Base-by-base conservation (phyloP, 2,888 invertebrate species). In the Mesochorus sp. region DNA sequence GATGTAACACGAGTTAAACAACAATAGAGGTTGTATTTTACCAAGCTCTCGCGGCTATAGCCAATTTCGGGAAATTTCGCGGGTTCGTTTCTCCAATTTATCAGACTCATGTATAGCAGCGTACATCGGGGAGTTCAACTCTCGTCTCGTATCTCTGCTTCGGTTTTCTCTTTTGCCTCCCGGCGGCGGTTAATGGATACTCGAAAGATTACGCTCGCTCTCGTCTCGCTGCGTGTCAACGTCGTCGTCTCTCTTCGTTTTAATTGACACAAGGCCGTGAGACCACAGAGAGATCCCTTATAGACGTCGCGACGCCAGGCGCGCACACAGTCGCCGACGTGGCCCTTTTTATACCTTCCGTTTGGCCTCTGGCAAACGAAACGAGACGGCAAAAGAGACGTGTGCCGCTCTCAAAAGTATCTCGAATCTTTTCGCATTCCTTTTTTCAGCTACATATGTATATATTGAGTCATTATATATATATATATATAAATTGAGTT, bases 161-260 rank as follows among this genome's bases (percentile, higher is more conserved):
- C 19, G 21, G 19, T 34, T 24, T 44, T 42, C 42, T 39, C 17
- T 42, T 47, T 17, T 31, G 31, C 49, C 26, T 71, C 51, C 17
- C 51, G 51, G 21, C 51, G 51, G 21, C 71, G 61, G 39, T 71
- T 87, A 86, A 89, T 86, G 87, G 87, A 89, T 87, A 87, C 88
- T 87, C 86, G 87, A 88, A 88, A 88, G 88, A 89, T 89, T 88
- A 88, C 81, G 82, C 83, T 76, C 81, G 82, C 83, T 76, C 74
- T 66, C 78, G 78, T 75, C 62, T 31, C 37, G 51, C 55, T 17
- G 59, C 61, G 71, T 62, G 71, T 80, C 83, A 81, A 82, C 81
- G 77, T 82, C 81, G 77, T 82, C 83, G 86, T 88, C 74, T 57
- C 64, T 61, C 59, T 70, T 71, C 71, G 71, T 70, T 76, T 79